A percentile compares a stretch with the other conserved stretches of the same genome.
phyloP scores from a whole-genome alignment of 2,888 invertebrate species.

The Leptothorax acervorum region DNA sequence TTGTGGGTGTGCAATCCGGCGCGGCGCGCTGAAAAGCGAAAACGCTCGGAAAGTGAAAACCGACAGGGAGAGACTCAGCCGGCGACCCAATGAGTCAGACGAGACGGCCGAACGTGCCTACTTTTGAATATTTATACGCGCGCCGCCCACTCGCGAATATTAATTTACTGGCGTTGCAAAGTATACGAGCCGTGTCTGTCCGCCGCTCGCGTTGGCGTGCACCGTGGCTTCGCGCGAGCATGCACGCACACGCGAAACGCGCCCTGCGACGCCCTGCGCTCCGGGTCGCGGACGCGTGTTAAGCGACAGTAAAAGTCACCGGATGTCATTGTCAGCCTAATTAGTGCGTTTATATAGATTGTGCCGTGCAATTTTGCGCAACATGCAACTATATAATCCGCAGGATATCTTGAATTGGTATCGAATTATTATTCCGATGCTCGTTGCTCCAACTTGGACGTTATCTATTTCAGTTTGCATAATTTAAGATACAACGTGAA shows the following conservation, averaged over 20 bases:
- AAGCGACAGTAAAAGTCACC: constrained; percentile 23
- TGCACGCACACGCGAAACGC: constrained; percentile 37
- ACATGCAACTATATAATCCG: neutral
- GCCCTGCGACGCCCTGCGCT: neutral
- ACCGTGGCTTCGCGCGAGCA: constrained; percentile 3
- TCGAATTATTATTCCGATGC: neutral
- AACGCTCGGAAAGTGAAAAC: constrained; percentile 58
- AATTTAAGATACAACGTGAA: neutral
- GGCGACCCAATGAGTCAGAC: constrained; percentile 57
- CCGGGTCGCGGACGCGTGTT: constrained; percentile 9
- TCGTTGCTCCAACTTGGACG: neutral
- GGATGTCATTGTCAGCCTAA: constrained; percentile 43
- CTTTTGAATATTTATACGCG: constrained; percentile 65
- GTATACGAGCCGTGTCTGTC: constrained; percentile 26
- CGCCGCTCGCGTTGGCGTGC: constrained; percentile 27
- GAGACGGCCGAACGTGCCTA: constrained; percentile 60
- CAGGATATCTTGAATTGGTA: neutral
- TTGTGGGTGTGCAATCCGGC: neutral
- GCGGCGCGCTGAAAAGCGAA: constrained; percentile 45
- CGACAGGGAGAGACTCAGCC: constrained; percentile 35
- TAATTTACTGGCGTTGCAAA: constrained; percentile 46
- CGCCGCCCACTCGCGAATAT: constrained; percentile 65
- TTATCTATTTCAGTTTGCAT: neutral
- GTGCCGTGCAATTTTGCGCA: constrained; percentile 11
- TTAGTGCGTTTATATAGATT: constrained; percentile 34